phyloP scores from a whole-genome alignment of 1,140 invertebrate species.

The Patella vulgata region DNA sequence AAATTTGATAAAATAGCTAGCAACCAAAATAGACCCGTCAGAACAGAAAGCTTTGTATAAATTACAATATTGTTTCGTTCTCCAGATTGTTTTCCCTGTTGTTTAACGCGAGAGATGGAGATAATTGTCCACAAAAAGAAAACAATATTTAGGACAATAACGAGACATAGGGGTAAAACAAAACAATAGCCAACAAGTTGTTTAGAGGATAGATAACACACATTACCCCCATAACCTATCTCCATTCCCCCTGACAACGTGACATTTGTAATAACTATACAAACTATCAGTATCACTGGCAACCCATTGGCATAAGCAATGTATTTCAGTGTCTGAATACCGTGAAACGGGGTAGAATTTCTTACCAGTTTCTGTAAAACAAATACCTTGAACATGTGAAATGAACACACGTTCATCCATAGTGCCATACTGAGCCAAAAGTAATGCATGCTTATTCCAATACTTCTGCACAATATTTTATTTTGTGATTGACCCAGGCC shows the following conservation, averaged over 20 bases:
- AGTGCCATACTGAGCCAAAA: constrained; percentile 92
- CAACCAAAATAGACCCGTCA: constrained; percentile 42
- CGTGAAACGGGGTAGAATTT: not conserved
- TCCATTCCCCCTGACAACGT: constrained; percentile 17
- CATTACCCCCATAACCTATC: constrained; percentile 35
- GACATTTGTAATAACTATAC: constrained; percentile 23
- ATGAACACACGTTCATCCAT: constrained; percentile 94
- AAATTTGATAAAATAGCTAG: constrained; percentile 37
- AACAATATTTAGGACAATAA: constrained; percentile 30
- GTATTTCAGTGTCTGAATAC: constrained; percentile 20
- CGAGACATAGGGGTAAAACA: constrained; percentile 35
- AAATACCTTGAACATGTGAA: constrained; percentile 69
- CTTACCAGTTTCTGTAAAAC: too few species aligned
- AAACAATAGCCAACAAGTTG: constrained; percentile 29
- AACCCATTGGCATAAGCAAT: constrained; percentile 22
- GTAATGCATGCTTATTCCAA: constrained; percentile 87
- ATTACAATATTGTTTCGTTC: constrained; percentile 33
- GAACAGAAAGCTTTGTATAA: constrained; percentile 41
- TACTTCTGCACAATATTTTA: constrained; percentile 54
- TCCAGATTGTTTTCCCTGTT: constrained; percentile 14
- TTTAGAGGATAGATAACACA: constrained; percentile 36
- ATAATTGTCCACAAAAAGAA: constrained; percentile 43
- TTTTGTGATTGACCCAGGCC: constrained; percentile 41
- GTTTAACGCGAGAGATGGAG: constrained; percentile 9
- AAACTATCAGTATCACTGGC: constrained; percentile 22